Base-by-base conservation (phyloP, 2,113 vertebrate species). In the Cygnus atratus region DNA sequence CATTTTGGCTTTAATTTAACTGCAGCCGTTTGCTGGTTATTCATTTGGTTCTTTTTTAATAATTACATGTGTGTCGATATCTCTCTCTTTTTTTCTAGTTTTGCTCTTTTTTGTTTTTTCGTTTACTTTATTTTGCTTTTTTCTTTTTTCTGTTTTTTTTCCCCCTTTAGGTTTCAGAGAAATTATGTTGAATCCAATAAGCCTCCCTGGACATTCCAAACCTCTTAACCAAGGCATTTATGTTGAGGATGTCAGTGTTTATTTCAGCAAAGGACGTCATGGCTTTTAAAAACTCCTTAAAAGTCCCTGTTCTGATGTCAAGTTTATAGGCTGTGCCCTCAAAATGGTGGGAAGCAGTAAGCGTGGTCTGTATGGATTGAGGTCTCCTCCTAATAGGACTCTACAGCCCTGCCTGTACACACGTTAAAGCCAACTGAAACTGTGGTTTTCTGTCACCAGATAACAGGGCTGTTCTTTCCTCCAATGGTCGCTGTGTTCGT, bases 131-230 rank as follows among this genome's bases (percentile, higher is more conserved):
- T 98, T 98, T 98, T 98, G 95, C 95, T 97, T 97, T 98, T 98
- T 98, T 97, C 97, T 97, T 97, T 97, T 97, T 98, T 97, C 97
- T 98, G 97, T 97, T 98, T 97, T 97, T 96, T 97, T 95, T 94
- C 62, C 97, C 97, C 98, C 98, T 98, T 98, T 98, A 98, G 98
- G 98, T 98, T 98, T 98, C 98, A 98, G 98, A 98, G 98, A 98
- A 98, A 98, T 98, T 98, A 98, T 98, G 98, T 98, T 98, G 98
- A 98, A 98, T 98, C 98, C 98, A 98, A 98, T 98, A 98, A 98
- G 98, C 98, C 98, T 98, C 97, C 98, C 98, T 62, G 98, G 98
- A 98, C 98, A 98, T 98, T 98, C 98, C 98, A 98, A 98, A 97
- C 98, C 98, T 98, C 98, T 98, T 98, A 98, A 98, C 97, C 98